Conservation (phyloP, 30 jellyfish, hydroid and myxozoan genomes). For the Rhopilema esculentum region DNA sequence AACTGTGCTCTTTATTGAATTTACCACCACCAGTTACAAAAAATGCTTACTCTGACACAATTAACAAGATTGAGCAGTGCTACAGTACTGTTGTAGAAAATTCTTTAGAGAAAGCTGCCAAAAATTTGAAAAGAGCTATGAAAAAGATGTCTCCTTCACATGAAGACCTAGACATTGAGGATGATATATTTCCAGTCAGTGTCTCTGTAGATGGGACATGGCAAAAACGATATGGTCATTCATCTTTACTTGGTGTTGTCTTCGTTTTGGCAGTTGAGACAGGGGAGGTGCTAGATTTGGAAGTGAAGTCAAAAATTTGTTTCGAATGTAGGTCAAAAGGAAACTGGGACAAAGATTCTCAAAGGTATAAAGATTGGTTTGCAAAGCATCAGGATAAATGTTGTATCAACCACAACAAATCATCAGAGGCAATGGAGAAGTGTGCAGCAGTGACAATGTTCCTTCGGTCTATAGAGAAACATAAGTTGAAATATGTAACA, state of each 20-base stretch:
- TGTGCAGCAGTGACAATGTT: slow-evolving; percentile 15
- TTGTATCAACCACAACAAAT: slow-evolving; percentile 1
- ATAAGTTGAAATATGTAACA: slow-evolving; percentile 12
- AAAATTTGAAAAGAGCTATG: background rate
- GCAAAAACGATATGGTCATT: slow-evolving; percentile 55
- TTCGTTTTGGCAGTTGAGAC: slow-evolving; percentile 11
- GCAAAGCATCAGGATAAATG: slow-evolving; percentile 6
- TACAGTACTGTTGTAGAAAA: background rate
- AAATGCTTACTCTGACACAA: background rate
- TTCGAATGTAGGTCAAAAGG: slow-evolving; percentile 10
- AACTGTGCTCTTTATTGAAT: background rate
- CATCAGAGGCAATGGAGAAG: slow-evolving; percentile 19
- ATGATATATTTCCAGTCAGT: slow-evolving; percentile 18
- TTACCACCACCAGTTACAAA: background rate
- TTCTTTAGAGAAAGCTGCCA: background rate
- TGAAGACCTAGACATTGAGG: slow-evolving; percentile 4
- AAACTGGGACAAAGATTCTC: slow-evolving; percentile 3
- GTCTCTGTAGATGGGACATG: slow-evolving; percentile 53
- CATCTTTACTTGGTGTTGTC: slow-evolving; percentile 32
- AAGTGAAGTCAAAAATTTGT: slow-evolving; percentile 15
- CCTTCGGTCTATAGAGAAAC: slow-evolving; percentile 31
- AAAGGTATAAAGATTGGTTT: slow-evolving; percentile 4
- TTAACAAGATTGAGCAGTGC: background rate
- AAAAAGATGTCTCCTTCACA: slow-evolving; percentile 1
- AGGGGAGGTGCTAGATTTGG: slow-evolving; percentile 29